Conservation (phyloP, 1,140 invertebrate species). For the Brachionus asplanchnoidis region DNA sequence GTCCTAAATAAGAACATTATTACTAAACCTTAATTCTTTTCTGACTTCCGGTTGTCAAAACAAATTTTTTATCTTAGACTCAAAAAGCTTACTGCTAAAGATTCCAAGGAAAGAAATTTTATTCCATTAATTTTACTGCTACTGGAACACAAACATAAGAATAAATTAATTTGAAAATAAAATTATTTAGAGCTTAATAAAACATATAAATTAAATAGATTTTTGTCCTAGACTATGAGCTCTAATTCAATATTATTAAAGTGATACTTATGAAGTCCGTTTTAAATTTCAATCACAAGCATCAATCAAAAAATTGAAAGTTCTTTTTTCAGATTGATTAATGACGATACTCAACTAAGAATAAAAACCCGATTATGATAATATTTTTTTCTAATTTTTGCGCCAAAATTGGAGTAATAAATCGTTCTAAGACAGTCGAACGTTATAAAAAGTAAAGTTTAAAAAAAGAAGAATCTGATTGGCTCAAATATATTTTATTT, state of each 20-base stretch:
- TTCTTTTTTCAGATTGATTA: slow-evolving; percentile 16
- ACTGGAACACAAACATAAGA: background rate
- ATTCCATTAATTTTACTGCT: slow-evolving; percentile 8
- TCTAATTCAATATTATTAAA: slow-evolving; percentile 12
- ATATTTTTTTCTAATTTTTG: background rate
- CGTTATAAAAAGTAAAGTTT: too few relatives aligned
- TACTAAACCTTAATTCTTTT: slow-evolving; percentile 16
- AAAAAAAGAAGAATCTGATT: too few relatives aligned
- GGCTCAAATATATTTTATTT: too few relatives aligned
- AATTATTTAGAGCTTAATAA: slow-evolving; percentile 18
- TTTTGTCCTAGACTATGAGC: slow-evolving; percentile 9
- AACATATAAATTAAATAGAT: slow-evolving; percentile 10
- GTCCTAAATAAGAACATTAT: background rate
- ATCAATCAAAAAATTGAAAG: slow-evolving; percentile 5
- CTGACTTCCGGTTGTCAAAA: background rate
- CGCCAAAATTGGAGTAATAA: background rate
- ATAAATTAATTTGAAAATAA: slow-evolving; percentile 18
- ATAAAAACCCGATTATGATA: background rate
- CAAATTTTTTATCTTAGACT: slow-evolving; percentile 11
- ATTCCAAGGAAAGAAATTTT: background rate
- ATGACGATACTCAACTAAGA: background rate
- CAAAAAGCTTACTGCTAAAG: slow-evolving; percentile 7
- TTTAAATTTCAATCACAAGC: background rate
- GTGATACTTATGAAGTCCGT: slow-evolving; percentile 9
- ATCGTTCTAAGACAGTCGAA: background rate